Percentiles rank a stretch among this genome's conserved stretches.
Evolutionary conservation across 2,113 vertebrate species (phyloP).

Genomic region (Promerops cafer): DNA sequence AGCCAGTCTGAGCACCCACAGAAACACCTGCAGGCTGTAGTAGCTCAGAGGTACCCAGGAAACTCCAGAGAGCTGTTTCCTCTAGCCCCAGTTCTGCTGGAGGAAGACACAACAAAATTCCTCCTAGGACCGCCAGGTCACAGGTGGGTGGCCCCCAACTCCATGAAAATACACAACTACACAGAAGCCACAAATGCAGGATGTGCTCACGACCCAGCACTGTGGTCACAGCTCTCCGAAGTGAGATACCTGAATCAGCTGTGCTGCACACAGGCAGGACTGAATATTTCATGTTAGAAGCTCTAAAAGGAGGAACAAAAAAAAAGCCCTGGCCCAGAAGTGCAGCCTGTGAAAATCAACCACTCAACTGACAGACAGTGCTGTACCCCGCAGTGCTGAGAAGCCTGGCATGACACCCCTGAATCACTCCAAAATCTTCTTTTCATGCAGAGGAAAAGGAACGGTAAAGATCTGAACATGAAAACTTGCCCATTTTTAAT

Average conservation of each 20-base stretch:
- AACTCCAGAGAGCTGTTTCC: background rate
- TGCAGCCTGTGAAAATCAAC: background rate
- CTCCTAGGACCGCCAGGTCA: background rate
- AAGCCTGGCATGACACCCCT: background rate
- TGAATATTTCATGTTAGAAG: background rate
- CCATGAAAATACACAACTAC: background rate
- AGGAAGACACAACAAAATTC: background rate
- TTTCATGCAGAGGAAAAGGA: background rate
- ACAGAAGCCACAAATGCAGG: background rate
- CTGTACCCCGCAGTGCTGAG: background rate
- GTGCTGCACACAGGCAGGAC: background rate
- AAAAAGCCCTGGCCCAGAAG: background rate
- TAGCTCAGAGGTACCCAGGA: background rate
- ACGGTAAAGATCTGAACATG: background rate
- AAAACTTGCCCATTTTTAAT: background rate
- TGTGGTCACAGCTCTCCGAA: background rate
- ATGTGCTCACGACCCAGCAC: background rate
- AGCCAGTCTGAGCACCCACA: background rate
- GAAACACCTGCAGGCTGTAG: background rate
- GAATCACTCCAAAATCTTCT: background rate
- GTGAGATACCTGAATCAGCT: fast-evolving
- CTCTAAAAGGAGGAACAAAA: background rate
- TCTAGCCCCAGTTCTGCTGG: background rate
- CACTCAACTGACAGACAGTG: background rate
- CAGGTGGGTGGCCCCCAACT: fast-evolving